Evolutionary conservation across 2,888 invertebrate genomes (phyloP), one percentile per base, ranked within the genome.

Genomic region (Sphaeridia pumilis): DNA sequence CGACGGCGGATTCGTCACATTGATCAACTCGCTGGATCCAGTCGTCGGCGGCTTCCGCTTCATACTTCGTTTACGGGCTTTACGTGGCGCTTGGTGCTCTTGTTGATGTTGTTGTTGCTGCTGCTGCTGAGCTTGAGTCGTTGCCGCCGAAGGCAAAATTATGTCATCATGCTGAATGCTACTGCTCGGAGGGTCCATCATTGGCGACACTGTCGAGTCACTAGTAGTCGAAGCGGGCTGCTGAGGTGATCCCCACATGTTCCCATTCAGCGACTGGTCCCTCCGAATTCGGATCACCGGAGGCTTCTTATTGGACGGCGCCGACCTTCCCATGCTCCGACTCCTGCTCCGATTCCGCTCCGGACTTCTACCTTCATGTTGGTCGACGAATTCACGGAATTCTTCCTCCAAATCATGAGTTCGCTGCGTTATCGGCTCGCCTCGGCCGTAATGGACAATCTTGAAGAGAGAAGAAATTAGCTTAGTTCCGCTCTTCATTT

Each of bases 11-110:
- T 31, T 52, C 43, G 28, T 42, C 25, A 42, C 48, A 17, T 78
- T 76, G 77, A 28, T 21, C 28, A 22, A 14, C 14, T 17, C 28
- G 20, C 46, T 27, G 27, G 70, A 57, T 58, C 51, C 34, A 52
- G 55, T 24, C 51, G 46, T 5, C 55, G 58, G 31, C 17, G 38
- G 38, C 38, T 42, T 20, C 14, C 7, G 20, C 22, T n/a, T 35
- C 41, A 26, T 41, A 25, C 49, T 49, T 5, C 49, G n/a, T 25
- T 27, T 49, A 20, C 49, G 7, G n/a, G 22, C 24, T 14, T 31
- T 31, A 5, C 17, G 7, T 14, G 38, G 38, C n/a, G n/a, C n/a
- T n/a, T n/a, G n/a, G n/a, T n/a, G n/a, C n/a, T n/a, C n/a, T n/a
- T n/a, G 41, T 12, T 43, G 25, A n/a, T 22, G 4, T 12, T 26